Base-by-base conservation (phyloP, 2,797 vertebrate genomes). In the Rhynchotus rufescens region DNA sequence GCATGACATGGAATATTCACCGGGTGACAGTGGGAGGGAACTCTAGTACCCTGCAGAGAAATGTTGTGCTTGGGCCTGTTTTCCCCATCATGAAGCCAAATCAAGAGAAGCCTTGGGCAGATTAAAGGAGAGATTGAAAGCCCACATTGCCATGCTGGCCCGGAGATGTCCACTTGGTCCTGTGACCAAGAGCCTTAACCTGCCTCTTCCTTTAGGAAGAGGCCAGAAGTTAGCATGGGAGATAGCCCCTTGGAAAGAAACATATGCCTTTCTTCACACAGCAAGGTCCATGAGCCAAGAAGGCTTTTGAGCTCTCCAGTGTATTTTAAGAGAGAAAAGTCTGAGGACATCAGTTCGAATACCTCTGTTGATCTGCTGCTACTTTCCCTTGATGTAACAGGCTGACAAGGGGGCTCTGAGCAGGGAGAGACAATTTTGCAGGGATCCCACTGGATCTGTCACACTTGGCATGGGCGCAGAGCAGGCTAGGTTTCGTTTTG, bases 331-430 rank as follows among this genome's bases (percentile, higher is more conserved):
- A 76, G 57, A 74, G 68, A 59, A 57, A 84, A 73, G 3, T 3
- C 30, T 42, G 69, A 80, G 88, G 71, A 60, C 76, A 68, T 88
- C 86, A 92, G 80, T 6, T 9, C 51, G 84, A 84, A 88, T 68
- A 86, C 51, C 73, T 92, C 66, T 87, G 88, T 95, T 92, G 96
- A 96, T 95, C 88, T 82, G 68, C 15, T 68, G 77, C 59, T 88
- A n/a, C 86, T 83, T 93, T 90, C 61, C 38, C 44, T 87, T 45
- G 12, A 52, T 76, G 47, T 4, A 2, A 85, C 60, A 52, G 80
- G 52, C 77, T 82, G 40, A 79, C n/a, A 51, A 36, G 26, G 47
- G 71, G 2, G 38, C 40, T 73, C 68, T 88, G 52, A 90, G 84
- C 56, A 78, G 71, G 86, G 57, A 93, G 85, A 83, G 51, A 88